Evolutionary conservation across 2,113 vertebrate genomes (phyloP).

Genomic region (Phalacrocorax brasilianus): DNA sequence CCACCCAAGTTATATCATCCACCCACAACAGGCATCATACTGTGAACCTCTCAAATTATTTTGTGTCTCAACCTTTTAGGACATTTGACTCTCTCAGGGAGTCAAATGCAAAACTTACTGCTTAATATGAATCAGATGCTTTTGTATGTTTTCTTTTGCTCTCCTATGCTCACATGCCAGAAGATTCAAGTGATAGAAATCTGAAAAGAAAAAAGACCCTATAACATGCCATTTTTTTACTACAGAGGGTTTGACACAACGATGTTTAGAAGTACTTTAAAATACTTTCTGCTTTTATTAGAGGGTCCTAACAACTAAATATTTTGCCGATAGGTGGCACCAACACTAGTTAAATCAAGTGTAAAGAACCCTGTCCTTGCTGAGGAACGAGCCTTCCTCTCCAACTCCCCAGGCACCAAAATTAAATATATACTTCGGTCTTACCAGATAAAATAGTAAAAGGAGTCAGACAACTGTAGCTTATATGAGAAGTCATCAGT

Average conservation of each 20-base stretch:
- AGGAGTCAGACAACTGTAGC: neutral
- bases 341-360: neutral
- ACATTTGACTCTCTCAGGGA: neutral
- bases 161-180: neutral
- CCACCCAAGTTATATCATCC: neutral
- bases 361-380: neutral
- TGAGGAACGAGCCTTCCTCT: neutral
- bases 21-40: neutral
- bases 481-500: neutral
- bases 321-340: conserved; percentile 37
- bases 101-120: neutral
- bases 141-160: neutral
- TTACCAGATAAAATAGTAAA: neutral
- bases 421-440: neutral
- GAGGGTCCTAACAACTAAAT: neutral
- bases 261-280: neutral
- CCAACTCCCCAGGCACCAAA: neutral
- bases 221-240: neutral
- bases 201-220: neutral
- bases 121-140: neutral
- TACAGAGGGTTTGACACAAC: neutral
- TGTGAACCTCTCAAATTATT: neutral
- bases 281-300: neutral
- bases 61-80: neutral
- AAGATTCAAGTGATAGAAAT: neutral